Conservation (phyloP, 2,888 invertebrate species). For the Dryobotodes eremita region DNA sequence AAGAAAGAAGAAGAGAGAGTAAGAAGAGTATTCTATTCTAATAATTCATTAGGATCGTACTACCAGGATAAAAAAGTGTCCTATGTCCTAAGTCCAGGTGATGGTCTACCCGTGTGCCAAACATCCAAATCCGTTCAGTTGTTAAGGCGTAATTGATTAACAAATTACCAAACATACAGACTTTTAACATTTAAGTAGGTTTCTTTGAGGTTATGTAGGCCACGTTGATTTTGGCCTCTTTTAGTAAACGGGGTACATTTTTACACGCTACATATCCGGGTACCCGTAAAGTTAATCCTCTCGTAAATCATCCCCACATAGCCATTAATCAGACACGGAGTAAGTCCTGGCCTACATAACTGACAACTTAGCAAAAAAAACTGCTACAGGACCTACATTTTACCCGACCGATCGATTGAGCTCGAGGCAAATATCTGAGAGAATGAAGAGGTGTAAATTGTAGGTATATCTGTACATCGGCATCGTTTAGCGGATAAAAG, state of each 20-base stretch:
- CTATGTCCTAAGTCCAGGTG: no score
- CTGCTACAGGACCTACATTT: constrained; percentile 18
- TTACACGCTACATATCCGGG: constrained; percentile 11
- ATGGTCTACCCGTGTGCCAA: not conserved
- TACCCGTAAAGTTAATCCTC: constrained; percentile 12
- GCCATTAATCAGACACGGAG: constrained; percentile 39
- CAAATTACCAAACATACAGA: not conserved
- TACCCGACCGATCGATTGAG: constrained; percentile 49
- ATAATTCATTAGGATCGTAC: no score
- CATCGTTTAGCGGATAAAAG: constrained; percentile 29
- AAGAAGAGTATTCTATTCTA: no score
- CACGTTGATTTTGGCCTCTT: not conserved
- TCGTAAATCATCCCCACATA: constrained; percentile 44
- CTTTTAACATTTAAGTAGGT: not conserved
- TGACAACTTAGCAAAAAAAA: constrained; percentile 13
- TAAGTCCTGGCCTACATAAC: constrained; percentile 36
- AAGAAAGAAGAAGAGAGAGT: no score
- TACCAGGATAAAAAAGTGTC: not conserved
- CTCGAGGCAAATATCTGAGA: constrained; percentile 16
- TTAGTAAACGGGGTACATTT: constrained; percentile 5
- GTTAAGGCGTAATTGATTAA: not conserved
- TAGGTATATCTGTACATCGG: constrained; percentile 24
- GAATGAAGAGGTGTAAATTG: constrained; percentile 18
- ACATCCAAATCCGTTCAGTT: not conserved
- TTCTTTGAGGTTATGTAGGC: not conserved